Evolutionary conservation across 2,113 vertebrate genomes (phyloP), one percentile per base, ranked within the genome.

Genomic region (Cephalopholis sonnerati): DNA sequence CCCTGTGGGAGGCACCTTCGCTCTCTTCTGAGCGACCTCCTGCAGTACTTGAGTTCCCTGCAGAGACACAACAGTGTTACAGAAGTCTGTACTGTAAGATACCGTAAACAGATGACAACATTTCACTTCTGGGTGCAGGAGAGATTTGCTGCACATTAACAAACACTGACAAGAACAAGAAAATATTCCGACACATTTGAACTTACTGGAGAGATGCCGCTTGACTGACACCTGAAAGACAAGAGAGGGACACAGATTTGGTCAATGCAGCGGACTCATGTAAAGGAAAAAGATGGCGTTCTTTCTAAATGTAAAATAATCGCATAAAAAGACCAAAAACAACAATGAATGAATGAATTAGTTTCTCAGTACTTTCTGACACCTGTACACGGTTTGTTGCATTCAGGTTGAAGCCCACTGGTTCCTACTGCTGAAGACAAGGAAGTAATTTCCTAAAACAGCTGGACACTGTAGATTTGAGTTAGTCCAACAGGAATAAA

Each of bases 181-280:
- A 9, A 10, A 48, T 16, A 51, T 51, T 39, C 18, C 65, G 5
- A 64, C 0, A 55, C 6, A 24, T 51, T 7, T 64, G 53, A 41
- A 96, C 97, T 96, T 94, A 97, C 97, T 92, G 27, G 96, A 95
- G 3, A 97, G 92, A 80, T 97, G 96, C 0, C 96, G 94, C 77
- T 96, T 97, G 74, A 95, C 84, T 2, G 95, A 91, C 81, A 95
- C 96, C 98, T 99, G 91, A 11, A 85, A 92, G 77, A 74, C 0
- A 68, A 79, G 13, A 88, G 29, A 64, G 44, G 55, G 44, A 3
- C 12, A 5, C 0, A 88, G 9, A 50, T 17, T 55, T 48, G 20
- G 70, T 78, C 16, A 74, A 36, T 71, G 32, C 20, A 64, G 2
- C 0, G 25, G 10, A 58, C 4, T n/a, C 32, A 3, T 44, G 51